Evolutionary conservation across 2,797 vertebrate species (phyloP).

Genomic region (Brotula barbata): DNA sequence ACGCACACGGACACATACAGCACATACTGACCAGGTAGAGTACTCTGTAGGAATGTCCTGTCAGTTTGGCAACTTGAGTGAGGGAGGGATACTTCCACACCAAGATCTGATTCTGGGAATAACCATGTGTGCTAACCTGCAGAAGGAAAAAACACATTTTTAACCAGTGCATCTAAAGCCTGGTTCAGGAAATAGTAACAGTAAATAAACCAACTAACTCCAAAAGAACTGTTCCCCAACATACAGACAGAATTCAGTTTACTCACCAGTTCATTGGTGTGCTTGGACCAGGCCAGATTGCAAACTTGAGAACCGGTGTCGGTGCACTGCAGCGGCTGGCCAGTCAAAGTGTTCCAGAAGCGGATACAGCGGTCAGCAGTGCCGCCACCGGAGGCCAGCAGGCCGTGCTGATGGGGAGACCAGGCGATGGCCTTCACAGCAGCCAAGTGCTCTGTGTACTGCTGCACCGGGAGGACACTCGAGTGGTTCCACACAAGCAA

Average conservation of each 20-base stretch:
- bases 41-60: slow-evolving; percentile 90
- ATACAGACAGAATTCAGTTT: too few species aligned
- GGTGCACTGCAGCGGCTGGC: slow-evolving; percentile 91
- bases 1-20: too few species aligned
- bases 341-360: slow-evolving; percentile 95
- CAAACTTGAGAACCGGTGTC: slow-evolving; percentile 87
- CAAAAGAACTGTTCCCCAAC: too few species aligned
- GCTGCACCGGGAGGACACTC: slow-evolving; percentile 84
- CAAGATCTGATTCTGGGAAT: slow-evolving; percentile 96
- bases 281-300: slow-evolving; percentile 89
- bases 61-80: slow-evolving; percentile 94
- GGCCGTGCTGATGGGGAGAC: slow-evolving; percentile 93
- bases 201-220: too few species aligned
- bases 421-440: slow-evolving; percentile 95
- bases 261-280: slow-evolving; percentile 90
- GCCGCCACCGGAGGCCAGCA: slow-evolving; percentile 89
- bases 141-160: too few species aligned
- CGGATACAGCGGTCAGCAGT: slow-evolving; percentile 93
- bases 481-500: slow-evolving; percentile 95
- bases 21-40: slow-evolving; percentile 87
- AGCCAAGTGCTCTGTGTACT: slow-evolving; percentile 91
- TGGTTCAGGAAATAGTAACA: too few species aligned
- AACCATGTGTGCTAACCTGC: slow-evolving; percentile 95
- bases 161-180: too few species aligned
- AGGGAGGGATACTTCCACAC: slow-evolving; percentile 96